A percentile compares a stretch with the other conserved stretches of the same genome.
Conservation (phyloP, 1,140 invertebrate genomes). For the Epicauta chinensis region DNA sequence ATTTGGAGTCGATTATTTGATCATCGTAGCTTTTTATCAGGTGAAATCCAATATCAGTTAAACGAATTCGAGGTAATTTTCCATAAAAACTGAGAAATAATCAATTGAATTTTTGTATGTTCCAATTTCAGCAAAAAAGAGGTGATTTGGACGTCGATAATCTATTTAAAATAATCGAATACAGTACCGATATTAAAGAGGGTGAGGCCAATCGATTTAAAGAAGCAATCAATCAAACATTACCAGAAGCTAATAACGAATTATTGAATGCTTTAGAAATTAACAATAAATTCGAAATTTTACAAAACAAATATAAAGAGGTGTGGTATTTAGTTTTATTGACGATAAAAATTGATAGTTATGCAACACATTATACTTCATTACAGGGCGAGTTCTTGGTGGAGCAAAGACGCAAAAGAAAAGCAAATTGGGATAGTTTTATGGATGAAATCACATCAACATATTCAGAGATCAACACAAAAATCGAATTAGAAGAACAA, state of each 20-base stretch:
- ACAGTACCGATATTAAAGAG: constrained; percentile 69
- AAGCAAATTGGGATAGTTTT: constrained; percentile 16
- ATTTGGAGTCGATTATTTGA: constrained; percentile 79
- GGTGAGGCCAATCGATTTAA: constrained; percentile 58
- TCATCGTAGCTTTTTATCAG: constrained; percentile 73
- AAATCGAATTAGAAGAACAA: constrained; percentile 11
- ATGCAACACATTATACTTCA: background rate
- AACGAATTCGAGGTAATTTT: constrained; percentile 72
- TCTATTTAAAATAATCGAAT: constrained; percentile 70
- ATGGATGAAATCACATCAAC: constrained; percentile 16
- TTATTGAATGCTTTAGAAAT: constrained; percentile 59
- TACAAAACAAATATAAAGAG: constrained; percentile 47
- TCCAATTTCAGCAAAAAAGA: constrained; percentile 57
- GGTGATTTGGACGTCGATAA: constrained; percentile 71
- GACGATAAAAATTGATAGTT: no score
- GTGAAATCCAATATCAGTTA: constrained; percentile 75
- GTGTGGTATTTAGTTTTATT: constrained; percentile 40
- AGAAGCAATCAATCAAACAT: constrained; percentile 51
- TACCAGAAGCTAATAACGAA: constrained; percentile 59
- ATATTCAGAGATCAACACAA: constrained; percentile 22
- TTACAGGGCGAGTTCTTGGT: constrained; percentile 30
- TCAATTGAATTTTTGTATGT: constrained; percentile 7
- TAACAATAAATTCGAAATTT: constrained; percentile 50
- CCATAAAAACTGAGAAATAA: no score
- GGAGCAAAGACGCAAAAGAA: constrained; percentile 7